These are phyloP conservation scores for Aporophyla lueneburgensis DNA, from an alignment of 2,888 invertebrate genomes.

Conservation along the genomic window DNA sequence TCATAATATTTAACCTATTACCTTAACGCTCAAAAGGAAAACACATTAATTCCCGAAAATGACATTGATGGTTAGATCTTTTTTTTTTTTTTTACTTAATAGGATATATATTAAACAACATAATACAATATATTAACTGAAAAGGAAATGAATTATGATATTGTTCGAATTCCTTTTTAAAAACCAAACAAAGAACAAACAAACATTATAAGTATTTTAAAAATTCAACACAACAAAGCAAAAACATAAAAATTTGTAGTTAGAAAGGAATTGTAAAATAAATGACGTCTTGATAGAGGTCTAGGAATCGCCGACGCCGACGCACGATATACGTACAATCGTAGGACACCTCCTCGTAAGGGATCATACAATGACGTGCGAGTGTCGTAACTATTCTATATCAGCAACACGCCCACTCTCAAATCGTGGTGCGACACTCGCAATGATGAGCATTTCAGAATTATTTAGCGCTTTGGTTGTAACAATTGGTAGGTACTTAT, in stretches of 20 bases:
- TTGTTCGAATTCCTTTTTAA: no score
- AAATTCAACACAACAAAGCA: not conserved
- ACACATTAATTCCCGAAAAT: no score
- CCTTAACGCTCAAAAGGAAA: not conserved
- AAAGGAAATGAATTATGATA: no score
- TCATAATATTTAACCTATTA: not conserved
- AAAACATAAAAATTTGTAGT: not conserved
- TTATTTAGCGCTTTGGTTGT: constrained; percentile 2
- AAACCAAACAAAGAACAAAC: no score
- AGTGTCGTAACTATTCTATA: constrained; percentile 14
- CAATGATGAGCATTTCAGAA: constrained; percentile 27
- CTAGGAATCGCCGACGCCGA: not conserved
- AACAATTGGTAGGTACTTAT: not conserved
- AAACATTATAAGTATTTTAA: not conserved
- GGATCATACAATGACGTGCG: not conserved
- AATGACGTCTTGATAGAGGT: not conserved
- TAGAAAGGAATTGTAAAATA: not conserved
- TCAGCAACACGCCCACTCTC: constrained; percentile 17
- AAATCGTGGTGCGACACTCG: not conserved
- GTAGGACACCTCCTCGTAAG: not conserved
- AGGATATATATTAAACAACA: no score
- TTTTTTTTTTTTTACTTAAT: no score
- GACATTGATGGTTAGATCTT: no score
- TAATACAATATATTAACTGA: no score
- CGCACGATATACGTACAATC: not conserved